A percentile compares a stretch with the other conserved stretches of the same genome.
Conservation (phyloP, 1,140 invertebrate species). For the Holcopasites calliopsidis region DNA sequence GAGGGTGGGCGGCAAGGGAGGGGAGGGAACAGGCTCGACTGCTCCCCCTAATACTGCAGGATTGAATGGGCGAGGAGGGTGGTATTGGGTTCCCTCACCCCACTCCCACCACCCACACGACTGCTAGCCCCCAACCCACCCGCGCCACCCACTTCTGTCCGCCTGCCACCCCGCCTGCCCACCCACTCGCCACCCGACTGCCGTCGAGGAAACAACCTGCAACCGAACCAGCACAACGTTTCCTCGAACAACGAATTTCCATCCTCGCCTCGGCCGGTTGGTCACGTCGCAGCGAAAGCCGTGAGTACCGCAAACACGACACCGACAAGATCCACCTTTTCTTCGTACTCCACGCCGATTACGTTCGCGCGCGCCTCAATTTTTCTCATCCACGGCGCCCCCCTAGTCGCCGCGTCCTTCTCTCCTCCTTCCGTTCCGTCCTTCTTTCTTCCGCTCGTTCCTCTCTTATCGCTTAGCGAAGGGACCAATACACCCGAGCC, state of each 20-base stretch:
- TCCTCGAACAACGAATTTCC: slow-evolving; percentile 67
- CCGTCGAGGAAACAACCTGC: slow-evolving; percentile 80
- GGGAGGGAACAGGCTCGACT: slow-evolving; percentile 61
- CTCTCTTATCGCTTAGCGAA: too few species aligned
- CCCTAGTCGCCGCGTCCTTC: slow-evolving; percentile 8
- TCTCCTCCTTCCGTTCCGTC: background rate
- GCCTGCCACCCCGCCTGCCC: slow-evolving; percentile 79
- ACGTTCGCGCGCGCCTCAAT: slow-evolving; percentile 20
- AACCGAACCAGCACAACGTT: slow-evolving; percentile 70
- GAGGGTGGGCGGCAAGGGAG: slow-evolving; percentile 16
- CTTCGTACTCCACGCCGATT: background rate
- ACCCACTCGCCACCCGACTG: slow-evolving; percentile 79
- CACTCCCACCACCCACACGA: slow-evolving; percentile 67
- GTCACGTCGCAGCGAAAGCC: background rate
- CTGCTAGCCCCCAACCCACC: slow-evolving; percentile 59
- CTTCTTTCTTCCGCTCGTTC: background rate
- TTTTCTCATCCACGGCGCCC: slow-evolving; percentile 17
- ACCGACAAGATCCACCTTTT: background rate
- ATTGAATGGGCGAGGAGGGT: slow-evolving; percentile 74
- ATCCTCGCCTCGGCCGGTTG: slow-evolving; percentile 9
- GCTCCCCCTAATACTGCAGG: slow-evolving; percentile 72
- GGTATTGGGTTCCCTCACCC: slow-evolving; percentile 75
- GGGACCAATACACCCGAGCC: background rate
- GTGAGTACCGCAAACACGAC: slow-evolving; percentile 36
- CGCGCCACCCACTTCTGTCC: slow-evolving; percentile 71